phyloP scores from a whole-genome alignment of 2,888 invertebrate species.

The Stratiomys singularior region DNA sequence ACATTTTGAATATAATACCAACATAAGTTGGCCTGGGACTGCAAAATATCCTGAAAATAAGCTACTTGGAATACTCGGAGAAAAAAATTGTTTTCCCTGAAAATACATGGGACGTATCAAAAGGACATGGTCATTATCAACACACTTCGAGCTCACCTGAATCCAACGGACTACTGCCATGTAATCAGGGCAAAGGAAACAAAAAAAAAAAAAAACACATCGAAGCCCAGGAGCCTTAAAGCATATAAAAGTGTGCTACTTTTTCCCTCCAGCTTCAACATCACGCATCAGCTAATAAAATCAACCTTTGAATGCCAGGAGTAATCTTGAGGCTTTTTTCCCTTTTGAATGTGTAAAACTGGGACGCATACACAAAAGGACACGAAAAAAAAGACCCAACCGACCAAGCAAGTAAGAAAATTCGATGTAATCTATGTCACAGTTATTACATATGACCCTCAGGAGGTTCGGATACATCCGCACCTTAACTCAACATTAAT shows the following conservation, averaged over 20 bases:
- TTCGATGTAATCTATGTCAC: slow-evolving; percentile 42
- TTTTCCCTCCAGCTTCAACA: neutral
- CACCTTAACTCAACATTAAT: neutral
- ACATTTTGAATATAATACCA: no score
- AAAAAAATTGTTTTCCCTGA: no score
- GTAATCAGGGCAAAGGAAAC: no score
- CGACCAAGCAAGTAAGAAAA: slow-evolving; percentile 24
- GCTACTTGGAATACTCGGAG: no score
- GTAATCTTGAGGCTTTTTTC: slow-evolving; percentile 35
- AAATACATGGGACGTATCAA: no score
- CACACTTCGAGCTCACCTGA: no score
- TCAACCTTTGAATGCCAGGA: slow-evolving; percentile 36
- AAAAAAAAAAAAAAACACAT: no score
- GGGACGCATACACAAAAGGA: slow-evolving; percentile 10
- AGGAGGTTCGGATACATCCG: slow-evolving; percentile 14
- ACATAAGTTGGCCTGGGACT: no score
- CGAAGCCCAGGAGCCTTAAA: slow-evolving; percentile 7
- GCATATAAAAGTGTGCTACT: neutral
- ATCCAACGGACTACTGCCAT: no score
- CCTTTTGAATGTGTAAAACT: slow-evolving; percentile 1
- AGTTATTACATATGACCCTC: slow-evolving; percentile 44
- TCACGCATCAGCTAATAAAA: slow-evolving; percentile 29
- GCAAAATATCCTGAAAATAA: no score
- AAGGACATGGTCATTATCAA: no score
- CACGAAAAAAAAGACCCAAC: neutral